Conservation (phyloP, 1,140 invertebrate species). For the Solenopsis fugax region DNA sequence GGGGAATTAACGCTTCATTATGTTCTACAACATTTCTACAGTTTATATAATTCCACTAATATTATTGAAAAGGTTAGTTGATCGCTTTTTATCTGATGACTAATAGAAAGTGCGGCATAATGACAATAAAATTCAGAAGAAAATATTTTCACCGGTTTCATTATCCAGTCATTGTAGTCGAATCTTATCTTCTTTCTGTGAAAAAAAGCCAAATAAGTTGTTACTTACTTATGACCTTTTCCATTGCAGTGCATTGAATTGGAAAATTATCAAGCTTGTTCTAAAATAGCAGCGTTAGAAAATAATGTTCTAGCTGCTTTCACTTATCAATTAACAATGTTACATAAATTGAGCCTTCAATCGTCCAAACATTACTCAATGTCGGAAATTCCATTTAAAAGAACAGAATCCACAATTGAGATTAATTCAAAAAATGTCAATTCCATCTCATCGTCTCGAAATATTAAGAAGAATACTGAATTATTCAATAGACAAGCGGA, state of each 20-base stretch:
- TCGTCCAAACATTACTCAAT: conserved; percentile 24
- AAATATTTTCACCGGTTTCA: conserved; percentile 9
- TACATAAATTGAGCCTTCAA: conserved; percentile 75
- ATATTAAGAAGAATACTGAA: conserved; percentile 76
- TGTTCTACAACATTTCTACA: conserved; percentile 87
- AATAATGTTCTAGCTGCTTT: conserved; percentile 83
- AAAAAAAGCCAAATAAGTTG: neutral
- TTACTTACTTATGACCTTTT: neutral
- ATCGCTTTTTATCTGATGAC: conserved; percentile 23
- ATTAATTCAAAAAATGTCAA: neutral
- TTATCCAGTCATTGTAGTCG: neutral
- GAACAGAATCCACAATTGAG: neutral
- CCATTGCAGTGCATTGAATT: conserved; percentile 80
- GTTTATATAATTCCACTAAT: conserved; percentile 86
- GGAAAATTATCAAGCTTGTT: conserved; percentile 86
- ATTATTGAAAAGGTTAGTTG: conserved; percentile 84
- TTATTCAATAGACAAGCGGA: conserved; percentile 84
- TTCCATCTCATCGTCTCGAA: conserved; percentile 25
- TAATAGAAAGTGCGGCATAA: neutral
- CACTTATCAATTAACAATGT: conserved; percentile 84
- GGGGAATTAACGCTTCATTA: conserved; percentile 86
- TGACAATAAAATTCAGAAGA: neutral
- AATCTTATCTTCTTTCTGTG: neutral
- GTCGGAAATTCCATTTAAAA: neutral
- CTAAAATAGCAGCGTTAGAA: conserved; percentile 85